Evolutionary conservation across 2,113 vertebrate species (phyloP).

Genomic region (Climacteris rufus): DNA sequence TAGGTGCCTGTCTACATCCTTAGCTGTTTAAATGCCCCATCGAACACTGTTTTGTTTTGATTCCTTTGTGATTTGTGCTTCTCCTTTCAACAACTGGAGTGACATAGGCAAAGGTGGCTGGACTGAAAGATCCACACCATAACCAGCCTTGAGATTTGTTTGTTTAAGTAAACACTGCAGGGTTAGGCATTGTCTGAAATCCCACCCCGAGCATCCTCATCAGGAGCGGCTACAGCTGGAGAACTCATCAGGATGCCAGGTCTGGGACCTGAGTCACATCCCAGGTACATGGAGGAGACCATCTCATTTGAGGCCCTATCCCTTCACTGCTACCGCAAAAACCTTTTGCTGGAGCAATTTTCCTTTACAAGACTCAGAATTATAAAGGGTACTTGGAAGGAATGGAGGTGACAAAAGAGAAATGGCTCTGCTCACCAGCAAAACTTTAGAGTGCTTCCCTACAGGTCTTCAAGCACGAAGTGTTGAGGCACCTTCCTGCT

Average conservation of each 20-base stretch:
- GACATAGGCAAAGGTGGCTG: not conserved
- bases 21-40: not conserved
- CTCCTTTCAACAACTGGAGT: not conserved
- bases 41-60: not conserved
- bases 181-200: not conserved
- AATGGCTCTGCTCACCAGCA: not conserved
- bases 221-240: not conserved
- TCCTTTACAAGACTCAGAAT: not conserved
- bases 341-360: not conserved
- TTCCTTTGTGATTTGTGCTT: not conserved
- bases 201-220: not conserved
- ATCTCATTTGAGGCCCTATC: not conserved
- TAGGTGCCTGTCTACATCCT: not conserved
- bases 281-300: not conserved
- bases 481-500: not conserved
- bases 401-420: not conserved
- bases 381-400: not conserved
- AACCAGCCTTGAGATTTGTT: not conserved
- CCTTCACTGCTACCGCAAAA: not conserved
- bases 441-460: not conserved
- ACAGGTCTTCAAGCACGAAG: not conserved
- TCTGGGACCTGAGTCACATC: not conserved
- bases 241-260: accelerated
- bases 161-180: not conserved
- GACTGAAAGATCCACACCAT: not conserved